Evolutionary conservation across 2,113 vertebrate genomes (phyloP), one percentile per base, ranked within the genome.

Genomic region (Callospermophilus lateralis): DNA sequence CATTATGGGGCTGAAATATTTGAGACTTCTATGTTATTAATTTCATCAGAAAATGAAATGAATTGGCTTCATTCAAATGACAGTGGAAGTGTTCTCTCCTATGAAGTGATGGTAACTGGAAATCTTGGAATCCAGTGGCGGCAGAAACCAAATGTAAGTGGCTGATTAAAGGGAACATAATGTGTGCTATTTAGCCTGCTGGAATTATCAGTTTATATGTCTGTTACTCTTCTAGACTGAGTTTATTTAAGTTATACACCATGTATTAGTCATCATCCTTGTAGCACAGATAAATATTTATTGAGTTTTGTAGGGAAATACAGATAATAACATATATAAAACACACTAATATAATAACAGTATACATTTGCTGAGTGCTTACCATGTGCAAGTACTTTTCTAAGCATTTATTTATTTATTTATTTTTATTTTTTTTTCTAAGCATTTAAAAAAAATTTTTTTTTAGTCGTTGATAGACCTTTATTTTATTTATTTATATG

Each of bases 41-140:
- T 99, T 30, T 99, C 97, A 12, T 99, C 99, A 1, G 99, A 99
- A 93, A 99, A 99, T 5, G 99, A 99, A 58, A 84, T 98, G 72
- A 98, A 74, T 20, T 77, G 95, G 4, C 97, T 97, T 1, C 94
- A 96, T 22, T 95, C 97, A 0, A 97, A 97, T 28, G 98, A 97
- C 34, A 93, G 32, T 1, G 97, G 97, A 58, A 98, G 37, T 4
- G n/a, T 98, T 26, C 94, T 97, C 4, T 81, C 58, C 0, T 99
- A 99, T 8, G 99, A 99, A 68, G 99, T 99, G 85, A 98, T 99
- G 81, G 98, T 99, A 30, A 99, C 99, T 3, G 99, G 99, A 6
- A 99, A 99, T 87, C 97, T 98, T 9, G 99, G 99, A 5, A 99
- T 99, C 77, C 99, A 99, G 93, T 99, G 99, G 99, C 99, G 99